Base-by-base conservation (phyloP, 2,113 vertebrate genomes). In the Barnardius zonarius region DNA sequence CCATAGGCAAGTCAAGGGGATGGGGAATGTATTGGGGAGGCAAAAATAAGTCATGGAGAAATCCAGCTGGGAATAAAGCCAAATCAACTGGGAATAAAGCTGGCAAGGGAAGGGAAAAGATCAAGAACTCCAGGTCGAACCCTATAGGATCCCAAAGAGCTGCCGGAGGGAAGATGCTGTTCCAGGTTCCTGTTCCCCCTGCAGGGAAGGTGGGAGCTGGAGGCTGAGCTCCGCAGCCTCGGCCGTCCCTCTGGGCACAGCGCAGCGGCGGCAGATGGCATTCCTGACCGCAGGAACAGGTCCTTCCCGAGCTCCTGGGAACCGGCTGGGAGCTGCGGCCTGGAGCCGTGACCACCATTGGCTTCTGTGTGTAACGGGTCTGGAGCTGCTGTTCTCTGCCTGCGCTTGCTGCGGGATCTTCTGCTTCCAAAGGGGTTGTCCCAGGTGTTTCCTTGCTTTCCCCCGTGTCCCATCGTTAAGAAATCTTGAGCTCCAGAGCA, bases 121-220 rank as follows among this genome's bases (percentile, higher is more conserved):
- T 35, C 16, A 25, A 69, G 54, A 82, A 7, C 24, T 49, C n/a
- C 33, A 37, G 12, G 12, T 35, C 3, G 6, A 54, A 30, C 55
- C 75, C 25, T 31, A 10, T 1, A 64, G 63, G 27, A 74, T 5
- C 11, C 18, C 11, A 0, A 35, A 72, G 55, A 51, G 33, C 63
- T 67, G 22, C 49, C 28, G 17, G 30, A 41, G 37, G 48, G 27
- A 25, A 67, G 33, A 16, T n/a, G 28, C 39, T 61, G 46, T 39
- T 57, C 35, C 49, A 55, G 35, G 0, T 13, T 16, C 1, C 1
- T 7, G 22, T 20, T 19, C 4, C 9, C 57, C 57, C 27, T 4
- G 13, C 57, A 49, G 41, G 68, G 43, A 44, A n/a, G 54, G 73
- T 57, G 49, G 85, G 73, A 88, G 81, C 77, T 86, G 7, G 16